phyloP scores from a whole-genome alignment of 1,140 invertebrate genomes.

The Hycleus phaleratus region DNA sequence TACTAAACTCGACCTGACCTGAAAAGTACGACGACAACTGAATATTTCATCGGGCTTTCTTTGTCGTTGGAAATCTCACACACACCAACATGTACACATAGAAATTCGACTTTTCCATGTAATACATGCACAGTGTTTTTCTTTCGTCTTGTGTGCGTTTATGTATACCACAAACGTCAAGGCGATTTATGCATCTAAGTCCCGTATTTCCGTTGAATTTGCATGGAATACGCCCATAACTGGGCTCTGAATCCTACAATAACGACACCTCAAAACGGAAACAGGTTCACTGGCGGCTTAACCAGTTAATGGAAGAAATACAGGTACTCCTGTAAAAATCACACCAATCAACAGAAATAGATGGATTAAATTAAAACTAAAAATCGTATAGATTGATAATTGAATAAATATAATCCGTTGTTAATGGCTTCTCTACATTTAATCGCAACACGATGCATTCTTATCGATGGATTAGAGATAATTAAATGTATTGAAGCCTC shows the following conservation, averaged over 20 bases:
- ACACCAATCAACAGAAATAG: too few species aligned
- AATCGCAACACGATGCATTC: too few species aligned
- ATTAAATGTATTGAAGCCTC: too few species aligned
- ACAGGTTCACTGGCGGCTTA: slow-evolving; percentile 5
- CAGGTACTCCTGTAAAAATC: not conserved
- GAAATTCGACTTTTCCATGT: slow-evolving; percentile 6
- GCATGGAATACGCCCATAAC: not conserved
- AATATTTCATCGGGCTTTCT: slow-evolving; percentile 7
- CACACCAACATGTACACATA: too few species aligned
- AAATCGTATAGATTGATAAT: too few species aligned
- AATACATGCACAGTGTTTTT: slow-evolving; percentile 2
- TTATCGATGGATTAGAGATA: too few species aligned
- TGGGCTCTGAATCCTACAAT: not conserved
- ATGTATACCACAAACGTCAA: not conserved
- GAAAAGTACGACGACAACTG: slow-evolving; percentile 6
- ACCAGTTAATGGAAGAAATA: slow-evolving; percentile 5
- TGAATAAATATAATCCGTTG: too few species aligned
- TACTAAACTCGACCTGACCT: slow-evolving; percentile 1
- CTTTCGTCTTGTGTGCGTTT: not conserved
- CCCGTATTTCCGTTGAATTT: slow-evolving; percentile 3
- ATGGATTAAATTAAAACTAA: too few species aligned
- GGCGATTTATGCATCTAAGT: slow-evolving; percentile 2
- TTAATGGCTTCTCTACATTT: too few species aligned
- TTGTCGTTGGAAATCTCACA: slow-evolving; percentile 2
- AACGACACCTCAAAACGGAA: not conserved